These are phyloP conservation scores for Strix aluco DNA, from an alignment of 2,113 vertebrate species.

Conservation along the genomic window DNA sequence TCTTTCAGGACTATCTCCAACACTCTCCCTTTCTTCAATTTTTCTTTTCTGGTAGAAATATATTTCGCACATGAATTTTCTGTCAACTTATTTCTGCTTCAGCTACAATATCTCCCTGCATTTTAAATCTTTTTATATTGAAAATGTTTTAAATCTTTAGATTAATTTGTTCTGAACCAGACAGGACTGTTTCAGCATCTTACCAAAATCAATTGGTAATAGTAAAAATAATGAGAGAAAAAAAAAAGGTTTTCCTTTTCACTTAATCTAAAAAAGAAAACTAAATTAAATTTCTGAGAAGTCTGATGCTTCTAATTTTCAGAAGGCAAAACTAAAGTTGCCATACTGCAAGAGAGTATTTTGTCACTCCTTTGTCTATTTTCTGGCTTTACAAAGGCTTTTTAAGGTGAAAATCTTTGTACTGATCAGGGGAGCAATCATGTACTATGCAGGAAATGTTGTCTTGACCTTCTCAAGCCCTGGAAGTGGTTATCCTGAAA, in stretches of 20 bases:
- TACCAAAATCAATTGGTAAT: background rate
- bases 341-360: background rate
- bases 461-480: background rate
- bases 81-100: background rate
- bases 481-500: constrained; percentile 48
- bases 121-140: constrained; percentile 26
- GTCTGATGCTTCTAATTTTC: background rate
- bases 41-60: background rate
- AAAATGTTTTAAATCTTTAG: constrained; percentile 9
- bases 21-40: background rate
- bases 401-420: constrained; percentile 13
- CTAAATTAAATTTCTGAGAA: background rate
- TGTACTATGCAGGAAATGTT: background rate
- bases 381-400: background rate
- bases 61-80: background rate
- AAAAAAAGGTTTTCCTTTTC: background rate
- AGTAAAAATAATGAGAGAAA: background rate
- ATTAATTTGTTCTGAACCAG: constrained; percentile 43
- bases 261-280: background rate
- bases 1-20: background rate
- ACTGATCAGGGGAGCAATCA: background rate
- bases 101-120: background rate
- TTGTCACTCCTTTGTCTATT: background rate
- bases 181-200: constrained; percentile 18
- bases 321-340: background rate